Percentiles rank a stretch among this genome's conserved stretches.
These are phyloP conservation scores for Pachycephala philippinensis DNA, from an alignment of 2,113 vertebrate genomes.

Conservation along the genomic window DNA sequence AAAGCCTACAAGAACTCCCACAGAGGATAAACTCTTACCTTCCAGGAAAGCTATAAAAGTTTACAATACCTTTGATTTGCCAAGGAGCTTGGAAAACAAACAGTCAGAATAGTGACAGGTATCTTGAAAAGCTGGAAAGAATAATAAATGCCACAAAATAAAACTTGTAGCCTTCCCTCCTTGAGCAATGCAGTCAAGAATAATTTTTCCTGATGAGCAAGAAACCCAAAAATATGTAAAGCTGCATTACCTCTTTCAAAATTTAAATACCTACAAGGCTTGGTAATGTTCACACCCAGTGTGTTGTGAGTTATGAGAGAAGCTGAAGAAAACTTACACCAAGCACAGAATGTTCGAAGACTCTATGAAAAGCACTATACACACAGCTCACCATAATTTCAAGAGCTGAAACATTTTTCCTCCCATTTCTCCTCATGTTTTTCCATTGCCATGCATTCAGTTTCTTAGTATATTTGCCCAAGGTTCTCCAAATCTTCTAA, in stretches of 20 bases:
- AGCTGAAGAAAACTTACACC: conserved; percentile 41
- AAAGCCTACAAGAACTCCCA: background rate
- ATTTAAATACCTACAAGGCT: conserved; percentile 40
- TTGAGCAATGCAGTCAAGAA: background rate
- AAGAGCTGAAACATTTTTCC: background rate
- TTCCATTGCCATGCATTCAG: background rate
- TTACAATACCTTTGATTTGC: background rate
- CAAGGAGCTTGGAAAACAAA: background rate
- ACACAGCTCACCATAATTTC: background rate
- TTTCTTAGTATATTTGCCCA: conserved; percentile 6
- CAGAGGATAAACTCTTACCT: background rate
- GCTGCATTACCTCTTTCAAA: conserved; percentile 32
- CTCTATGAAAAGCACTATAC: background rate
- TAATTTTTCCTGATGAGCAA: conserved; percentile 9
- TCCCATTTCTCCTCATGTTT: conserved; percentile 1
- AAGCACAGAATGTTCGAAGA: background rate
- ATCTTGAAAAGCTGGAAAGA: background rate
- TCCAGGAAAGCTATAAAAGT: background rate
- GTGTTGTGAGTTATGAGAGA: conserved; percentile 13
- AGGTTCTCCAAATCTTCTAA: background rate
- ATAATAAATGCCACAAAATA: conserved; percentile 9
- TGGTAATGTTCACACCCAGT: conserved; percentile 14
- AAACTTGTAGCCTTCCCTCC: background rate
- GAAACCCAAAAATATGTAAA: conserved; percentile 2
- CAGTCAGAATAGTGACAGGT: background rate